Base-by-base conservation (phyloP, 2,797 vertebrate genomes). In the Benthosema pterotum region DNA sequence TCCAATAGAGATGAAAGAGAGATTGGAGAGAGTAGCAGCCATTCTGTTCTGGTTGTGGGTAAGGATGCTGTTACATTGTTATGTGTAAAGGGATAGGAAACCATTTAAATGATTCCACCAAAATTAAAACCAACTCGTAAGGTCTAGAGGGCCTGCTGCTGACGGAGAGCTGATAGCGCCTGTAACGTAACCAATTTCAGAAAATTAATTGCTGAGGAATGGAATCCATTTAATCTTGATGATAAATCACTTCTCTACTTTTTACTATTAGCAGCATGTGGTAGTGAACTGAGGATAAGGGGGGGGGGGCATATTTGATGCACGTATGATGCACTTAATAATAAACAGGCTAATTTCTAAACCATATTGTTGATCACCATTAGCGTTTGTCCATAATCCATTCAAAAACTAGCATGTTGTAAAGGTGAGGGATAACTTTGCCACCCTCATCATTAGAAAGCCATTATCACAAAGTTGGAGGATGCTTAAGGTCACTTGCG, bases 391-490 rank as follows among this genome's bases (percentile, higher is more conserved):
- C 67, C 60, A 51, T 57, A 59, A 60, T 68, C 28, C 32, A 75
- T 79, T 60, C 57, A 59, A 72, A 66, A 82, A 76, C 80, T 78
- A 84, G 77, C 69, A 75, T 76, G 32, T 74, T 87, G 87, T 83
- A 78, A 78, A 65, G 76, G 64, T 77, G 72, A 92, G 83, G 79
- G 72, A 92, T 82, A 79, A 71, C 87, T 87, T 87, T 83, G 75
- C 78, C 88, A 85, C 87, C 90, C 78, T 85, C 53, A 63, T 81
- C 88, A 92, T 93, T 93, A 94, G 92, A 92, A 92, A 90, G 83
- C 83, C 84, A 92, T 93, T 91, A 92, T 81, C 75, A 74, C 72
- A 85, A 78, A 74, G 63, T 79, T 76, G 69, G 75, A 65, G 53
- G 77, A 65, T 77, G 81, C 79, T 84, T 89, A 72, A 74, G 61